Conservation (phyloP, 2,113 vertebrate species). For the Protomyctophum bolini region DNA sequence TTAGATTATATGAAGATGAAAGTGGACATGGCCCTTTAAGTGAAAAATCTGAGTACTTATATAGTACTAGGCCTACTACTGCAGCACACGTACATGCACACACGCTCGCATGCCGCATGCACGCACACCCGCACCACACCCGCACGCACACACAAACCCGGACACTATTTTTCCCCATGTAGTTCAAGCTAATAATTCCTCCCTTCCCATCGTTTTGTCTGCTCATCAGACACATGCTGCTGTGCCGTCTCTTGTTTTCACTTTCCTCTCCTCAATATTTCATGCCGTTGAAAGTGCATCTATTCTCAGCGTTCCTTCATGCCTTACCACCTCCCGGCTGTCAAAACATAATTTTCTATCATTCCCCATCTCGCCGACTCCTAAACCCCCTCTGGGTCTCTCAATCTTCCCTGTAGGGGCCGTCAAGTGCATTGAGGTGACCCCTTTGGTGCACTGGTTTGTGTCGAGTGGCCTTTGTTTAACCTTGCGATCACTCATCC, state of each 20-base stretch:
- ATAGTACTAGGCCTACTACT: no score
- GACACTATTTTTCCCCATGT: slow-evolving; percentile 7
- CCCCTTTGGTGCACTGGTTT: neutral
- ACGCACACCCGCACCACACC: no score
- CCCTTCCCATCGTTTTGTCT: slow-evolving; percentile 56
- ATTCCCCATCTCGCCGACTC: slow-evolving; percentile 47
- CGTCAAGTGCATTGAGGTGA: slow-evolving; percentile 25
- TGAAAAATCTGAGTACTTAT: no score
- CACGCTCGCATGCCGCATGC: no score
- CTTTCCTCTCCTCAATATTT: slow-evolving; percentile 71
- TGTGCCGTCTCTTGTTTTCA: slow-evolving; percentile 56
- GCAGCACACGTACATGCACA: no score
- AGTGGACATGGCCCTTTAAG: no score
- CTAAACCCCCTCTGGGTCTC: slow-evolving; percentile 31
- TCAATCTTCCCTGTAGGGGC: slow-evolving; percentile 18
- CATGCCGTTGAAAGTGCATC: slow-evolving; percentile 69
- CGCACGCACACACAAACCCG: no score
- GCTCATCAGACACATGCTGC: slow-evolving; percentile 65
- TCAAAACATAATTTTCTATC: slow-evolving; percentile 69
- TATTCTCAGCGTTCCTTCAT: slow-evolving; percentile 61
- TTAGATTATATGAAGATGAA: no score
- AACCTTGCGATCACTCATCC: neutral
- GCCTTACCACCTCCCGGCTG: slow-evolving; percentile 60
- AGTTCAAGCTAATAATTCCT: slow-evolving; percentile 49
- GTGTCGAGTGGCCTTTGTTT: slow-evolving; percentile 7